Conservation (phyloP, 2,113 vertebrate species). For the Tyto alba region DNA sequence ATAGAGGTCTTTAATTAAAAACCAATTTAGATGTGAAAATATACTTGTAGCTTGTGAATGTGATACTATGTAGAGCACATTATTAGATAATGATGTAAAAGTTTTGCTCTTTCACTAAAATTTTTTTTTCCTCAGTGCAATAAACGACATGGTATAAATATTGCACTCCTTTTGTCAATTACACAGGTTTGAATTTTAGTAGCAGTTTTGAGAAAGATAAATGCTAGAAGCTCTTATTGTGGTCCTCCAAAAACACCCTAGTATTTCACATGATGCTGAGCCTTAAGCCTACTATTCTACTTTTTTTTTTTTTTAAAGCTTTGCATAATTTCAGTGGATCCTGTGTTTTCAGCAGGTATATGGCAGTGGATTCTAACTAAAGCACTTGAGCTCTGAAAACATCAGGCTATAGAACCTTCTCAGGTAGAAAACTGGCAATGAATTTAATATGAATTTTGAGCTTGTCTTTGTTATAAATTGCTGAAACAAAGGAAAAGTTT, state of each 20-base stretch:
- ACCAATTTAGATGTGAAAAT: background rate
- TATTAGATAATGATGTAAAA: background rate
- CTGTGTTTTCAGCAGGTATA: background rate
- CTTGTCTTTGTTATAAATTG: background rate
- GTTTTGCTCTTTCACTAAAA: background rate
- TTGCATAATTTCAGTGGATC: background rate
- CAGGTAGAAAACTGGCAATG: background rate
- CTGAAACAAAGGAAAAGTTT: background rate
- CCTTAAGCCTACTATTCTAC: too few species aligned
- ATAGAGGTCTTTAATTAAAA: background rate
- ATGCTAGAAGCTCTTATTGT: background rate
- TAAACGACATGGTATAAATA: background rate
- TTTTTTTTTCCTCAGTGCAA: background rate
- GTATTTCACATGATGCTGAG: background rate
- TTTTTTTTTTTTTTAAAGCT: background rate
- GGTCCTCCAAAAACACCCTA: background rate
- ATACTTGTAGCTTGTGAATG: background rate
- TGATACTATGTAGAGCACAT: background rate
- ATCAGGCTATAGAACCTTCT: background rate
- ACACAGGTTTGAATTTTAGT: background rate
- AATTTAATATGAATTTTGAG: background rate
- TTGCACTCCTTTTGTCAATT: background rate
- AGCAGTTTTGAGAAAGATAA: background rate
- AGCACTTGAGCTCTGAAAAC: background rate
- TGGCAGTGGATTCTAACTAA: background rate